phyloP scores from a whole-genome alignment of 2,888 invertebrate species.

The Heliconius aoede region DNA sequence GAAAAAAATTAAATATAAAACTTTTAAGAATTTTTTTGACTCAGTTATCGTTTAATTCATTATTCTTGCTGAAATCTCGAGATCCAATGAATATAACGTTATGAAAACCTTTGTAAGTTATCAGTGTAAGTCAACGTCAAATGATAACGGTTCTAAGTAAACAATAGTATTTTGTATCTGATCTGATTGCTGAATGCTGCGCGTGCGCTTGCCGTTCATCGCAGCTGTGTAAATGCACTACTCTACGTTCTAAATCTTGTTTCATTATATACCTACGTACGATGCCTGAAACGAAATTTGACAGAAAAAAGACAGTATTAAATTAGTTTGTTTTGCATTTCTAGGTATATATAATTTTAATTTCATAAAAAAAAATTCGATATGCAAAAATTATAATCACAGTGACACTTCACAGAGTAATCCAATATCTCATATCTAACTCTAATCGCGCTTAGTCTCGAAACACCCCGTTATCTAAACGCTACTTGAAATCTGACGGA shows the following conservation, averaged over 20 bases:
- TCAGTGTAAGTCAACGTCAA: not conserved
- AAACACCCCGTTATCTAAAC: slow-evolving; percentile 3
- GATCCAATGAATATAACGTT: not conserved
- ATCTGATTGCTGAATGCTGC: not conserved
- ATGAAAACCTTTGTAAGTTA: not conserved
- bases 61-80: not conserved
- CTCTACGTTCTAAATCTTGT: not conserved
- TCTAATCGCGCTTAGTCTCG: slow-evolving; percentile 4
- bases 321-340: no score
- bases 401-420: not conserved
- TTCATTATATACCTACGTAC: not conserved
- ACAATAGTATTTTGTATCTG: slow-evolving; percentile 23
- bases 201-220: not conserved
- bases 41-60: no score
- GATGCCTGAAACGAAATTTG: no score
- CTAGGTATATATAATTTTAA: no score
- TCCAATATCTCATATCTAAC: slow-evolving; percentile 14
- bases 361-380: no score
- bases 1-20: no score
- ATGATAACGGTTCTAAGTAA: slow-evolving; percentile 11
- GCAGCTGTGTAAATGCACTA: slow-evolving; percentile 5
- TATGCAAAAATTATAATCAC: not conserved
- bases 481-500: not conserved
- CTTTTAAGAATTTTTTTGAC: no score
- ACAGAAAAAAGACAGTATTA: no score